phyloP scores from a whole-genome alignment of 2,113 vertebrate species.

The Odobenus rosmarus region DNA sequence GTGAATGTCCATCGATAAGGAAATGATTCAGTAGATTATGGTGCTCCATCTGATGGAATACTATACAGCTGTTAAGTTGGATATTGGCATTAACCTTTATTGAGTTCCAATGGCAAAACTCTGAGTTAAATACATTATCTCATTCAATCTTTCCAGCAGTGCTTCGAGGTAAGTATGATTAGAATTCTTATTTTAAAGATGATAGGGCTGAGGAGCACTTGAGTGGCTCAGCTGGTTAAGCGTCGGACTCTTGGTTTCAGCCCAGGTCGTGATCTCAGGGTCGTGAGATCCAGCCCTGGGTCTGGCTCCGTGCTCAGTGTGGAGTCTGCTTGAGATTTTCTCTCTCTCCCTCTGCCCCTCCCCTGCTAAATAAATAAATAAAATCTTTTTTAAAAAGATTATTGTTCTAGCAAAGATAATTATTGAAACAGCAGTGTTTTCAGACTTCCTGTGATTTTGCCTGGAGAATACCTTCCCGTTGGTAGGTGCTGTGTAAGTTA shows the following conservation, averaged over 20 bases:
- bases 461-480: not conserved
- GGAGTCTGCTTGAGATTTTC: too few species aligned
- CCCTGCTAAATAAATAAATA: too few species aligned
- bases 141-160: not conserved
- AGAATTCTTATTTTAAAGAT: slow-evolving; percentile 18
- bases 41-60: not conserved
- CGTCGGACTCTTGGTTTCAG: too few species aligned
- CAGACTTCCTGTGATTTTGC: not conserved
- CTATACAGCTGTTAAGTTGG: not conserved
- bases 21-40: not conserved
- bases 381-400: not conserved
- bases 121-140: not conserved
- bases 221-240: too few species aligned
- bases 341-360: too few species aligned
- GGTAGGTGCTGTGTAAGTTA: not conserved
- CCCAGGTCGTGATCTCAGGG: too few species aligned
- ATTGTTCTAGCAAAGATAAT: not conserved
- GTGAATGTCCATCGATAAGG: not conserved
- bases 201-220: not conserved
- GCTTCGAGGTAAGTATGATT: not conserved
- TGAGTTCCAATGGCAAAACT: not conserved
- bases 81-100: not conserved
- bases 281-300: too few species aligned
- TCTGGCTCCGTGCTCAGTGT: too few species aligned
- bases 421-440: not conserved